Conservation (phyloP, 2,888 invertebrate genomes). For the Eupithecia subumbrata region DNA sequence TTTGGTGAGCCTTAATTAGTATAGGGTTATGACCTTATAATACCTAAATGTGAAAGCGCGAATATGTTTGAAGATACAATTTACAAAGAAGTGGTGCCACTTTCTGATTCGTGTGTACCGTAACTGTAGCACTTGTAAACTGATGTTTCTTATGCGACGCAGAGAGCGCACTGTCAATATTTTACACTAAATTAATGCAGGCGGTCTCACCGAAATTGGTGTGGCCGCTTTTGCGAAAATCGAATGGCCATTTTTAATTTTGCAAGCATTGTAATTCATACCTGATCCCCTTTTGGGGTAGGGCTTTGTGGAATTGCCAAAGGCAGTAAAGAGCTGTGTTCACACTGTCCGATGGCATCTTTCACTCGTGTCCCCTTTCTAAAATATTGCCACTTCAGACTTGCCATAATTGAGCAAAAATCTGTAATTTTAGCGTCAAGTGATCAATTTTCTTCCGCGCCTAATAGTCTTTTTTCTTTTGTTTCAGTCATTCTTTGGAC, state of each 20-base stretch:
- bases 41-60: neutral
- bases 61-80: neutral
- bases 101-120: conserved; percentile 4
- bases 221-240: conserved; percentile 62
- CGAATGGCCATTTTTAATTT: conserved; percentile 64
- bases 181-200: conserved; percentile 77
- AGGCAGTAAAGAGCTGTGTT: conserved; percentile 5
- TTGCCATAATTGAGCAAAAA: neutral
- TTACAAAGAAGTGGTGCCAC: conserved; percentile 6
- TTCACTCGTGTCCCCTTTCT: neutral
- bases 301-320: conserved; percentile 4
- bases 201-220: conserved; percentile 64
- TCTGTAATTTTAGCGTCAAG: neutral
- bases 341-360: neutral
- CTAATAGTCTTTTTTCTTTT: conserved; percentile 50
- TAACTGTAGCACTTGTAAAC: conserved; percentile 65
- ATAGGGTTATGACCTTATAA: neutral
- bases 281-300: conserved; percentile 41
- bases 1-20: too few species aligned
- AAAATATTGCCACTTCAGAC: neutral
- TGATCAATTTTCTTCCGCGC: neutral
- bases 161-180: conserved; percentile 75
- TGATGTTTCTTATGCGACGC: conserved; percentile 74
- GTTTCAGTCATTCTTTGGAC: conserved; percentile 95
- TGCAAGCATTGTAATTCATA: conserved; percentile 48